Conservation (phyloP, 2,113 vertebrate species). For the Hydropotes inermis region DNA sequence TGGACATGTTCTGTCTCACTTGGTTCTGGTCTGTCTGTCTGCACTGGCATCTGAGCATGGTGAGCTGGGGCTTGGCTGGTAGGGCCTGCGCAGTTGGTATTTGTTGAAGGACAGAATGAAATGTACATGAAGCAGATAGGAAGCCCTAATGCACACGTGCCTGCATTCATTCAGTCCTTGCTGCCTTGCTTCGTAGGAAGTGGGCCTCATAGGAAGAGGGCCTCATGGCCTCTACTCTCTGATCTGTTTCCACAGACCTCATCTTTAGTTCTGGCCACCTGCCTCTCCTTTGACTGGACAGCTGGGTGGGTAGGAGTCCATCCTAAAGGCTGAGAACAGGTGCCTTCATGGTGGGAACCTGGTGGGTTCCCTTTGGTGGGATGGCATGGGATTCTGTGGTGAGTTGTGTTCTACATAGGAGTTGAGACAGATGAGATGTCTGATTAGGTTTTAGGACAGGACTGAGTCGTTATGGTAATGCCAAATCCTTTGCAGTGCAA, state of each 20-base stretch:
- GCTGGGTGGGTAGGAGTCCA: not conserved
- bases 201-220: not conserved
- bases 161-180: not conserved
- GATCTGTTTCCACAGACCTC: not conserved
- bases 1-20: not conserved
- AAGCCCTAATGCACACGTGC: fast-evolving
- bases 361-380: not conserved
- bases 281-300: not conserved
- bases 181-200: not conserved
- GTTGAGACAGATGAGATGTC: not conserved
- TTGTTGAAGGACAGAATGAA: not conserved
- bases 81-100: fast-evolving
- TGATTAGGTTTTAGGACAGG: not conserved
- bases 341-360: not conserved
- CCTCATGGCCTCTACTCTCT: fast-evolving
- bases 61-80: not conserved
- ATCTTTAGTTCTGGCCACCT: too few relatives aligned
- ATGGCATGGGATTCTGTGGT: not conserved
- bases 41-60: not conserved
- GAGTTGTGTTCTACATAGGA: too few relatives aligned
- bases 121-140: fast-evolving
- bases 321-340: not conserved
- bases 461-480: not conserved
- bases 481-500: not conserved
- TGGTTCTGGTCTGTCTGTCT: not conserved